phyloP scores from a whole-genome alignment of 2,888 invertebrate species.

The Aspidapion aeneum region DNA sequence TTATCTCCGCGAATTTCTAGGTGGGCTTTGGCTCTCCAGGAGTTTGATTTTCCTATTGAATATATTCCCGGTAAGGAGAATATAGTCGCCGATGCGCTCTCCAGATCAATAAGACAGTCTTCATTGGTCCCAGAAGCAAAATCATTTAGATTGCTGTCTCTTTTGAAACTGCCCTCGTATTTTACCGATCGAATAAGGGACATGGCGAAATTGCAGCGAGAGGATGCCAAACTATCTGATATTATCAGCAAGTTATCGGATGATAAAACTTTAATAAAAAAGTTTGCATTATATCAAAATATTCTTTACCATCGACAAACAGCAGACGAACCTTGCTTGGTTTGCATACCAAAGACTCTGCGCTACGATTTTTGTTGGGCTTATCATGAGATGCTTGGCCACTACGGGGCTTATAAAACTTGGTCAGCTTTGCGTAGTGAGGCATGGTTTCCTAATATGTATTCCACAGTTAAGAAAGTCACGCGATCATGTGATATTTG shows the following conservation, averaged over 20 bases:
- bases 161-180: too few relatives aligned
- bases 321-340: background rate
- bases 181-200: too few relatives aligned
- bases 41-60: constrained; percentile 17
- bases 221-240: background rate
- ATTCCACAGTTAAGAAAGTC: background rate
- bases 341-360: background rate
- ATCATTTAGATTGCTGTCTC: too few relatives aligned
- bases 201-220: background rate
- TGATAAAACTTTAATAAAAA: background rate
- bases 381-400: background rate
- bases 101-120: background rate
- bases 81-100: background rate
- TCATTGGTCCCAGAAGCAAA: too few relatives aligned
- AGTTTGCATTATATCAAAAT: background rate
- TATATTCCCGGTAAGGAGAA: background rate
- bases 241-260: background rate
- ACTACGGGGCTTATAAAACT: background rate
- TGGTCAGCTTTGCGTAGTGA: background rate
- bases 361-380: background rate
- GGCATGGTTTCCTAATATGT: background rate
- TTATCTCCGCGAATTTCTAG: constrained; percentile 26
- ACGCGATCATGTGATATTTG: background rate
- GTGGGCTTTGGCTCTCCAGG: constrained; percentile 30
- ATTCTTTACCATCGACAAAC: background rate